A percentile compares a stretch with the other conserved stretches of the same genome.
phyloP scores from a whole-genome alignment of 2,888 invertebrate genomes.

The Heliconius hortense region DNA sequence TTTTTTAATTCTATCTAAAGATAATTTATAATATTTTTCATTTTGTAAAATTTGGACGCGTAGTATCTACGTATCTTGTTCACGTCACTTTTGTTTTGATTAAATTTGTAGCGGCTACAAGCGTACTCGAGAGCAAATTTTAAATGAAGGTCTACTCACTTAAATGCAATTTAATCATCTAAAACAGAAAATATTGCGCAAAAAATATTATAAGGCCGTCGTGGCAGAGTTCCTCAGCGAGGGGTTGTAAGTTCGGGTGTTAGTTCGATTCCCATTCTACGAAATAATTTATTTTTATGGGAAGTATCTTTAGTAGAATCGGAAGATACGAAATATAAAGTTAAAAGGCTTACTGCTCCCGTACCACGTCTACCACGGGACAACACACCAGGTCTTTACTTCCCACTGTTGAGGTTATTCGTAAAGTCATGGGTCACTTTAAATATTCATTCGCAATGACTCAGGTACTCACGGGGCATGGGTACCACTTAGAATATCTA shows the following conservation, averaged over 20 bases:
- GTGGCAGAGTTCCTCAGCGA: not conserved
- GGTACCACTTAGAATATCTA: too few species aligned
- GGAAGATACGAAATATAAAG: too few species aligned
- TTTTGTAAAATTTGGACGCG: not conserved
- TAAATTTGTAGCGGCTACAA: constrained; percentile 29
- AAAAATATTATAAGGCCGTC: constrained; percentile 1
- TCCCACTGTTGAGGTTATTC: too few species aligned
- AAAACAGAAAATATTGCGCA: constrained; percentile 3
- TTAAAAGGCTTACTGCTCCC: too few species aligned
- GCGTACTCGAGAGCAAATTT: constrained; percentile 7
- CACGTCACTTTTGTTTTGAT: constrained; percentile 31
- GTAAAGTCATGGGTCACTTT: too few species aligned
- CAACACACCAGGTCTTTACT: too few species aligned
- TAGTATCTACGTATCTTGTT: not conserved
- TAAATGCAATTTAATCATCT: not conserved
- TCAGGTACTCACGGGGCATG: too few species aligned
- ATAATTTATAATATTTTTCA: not conserved
- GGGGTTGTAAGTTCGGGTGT: not conserved
- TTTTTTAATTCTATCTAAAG: not conserved
- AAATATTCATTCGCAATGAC: too few species aligned
- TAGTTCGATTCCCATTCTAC: not conserved
- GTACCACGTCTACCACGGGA: too few species aligned
- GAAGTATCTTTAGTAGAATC: not conserved
- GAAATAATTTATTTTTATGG: not conserved
- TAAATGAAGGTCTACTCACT: constrained; percentile 19